Evolutionary conservation across 2,888 invertebrate genomes (phyloP).

Genomic region (Hemicrepidius hirtus): DNA sequence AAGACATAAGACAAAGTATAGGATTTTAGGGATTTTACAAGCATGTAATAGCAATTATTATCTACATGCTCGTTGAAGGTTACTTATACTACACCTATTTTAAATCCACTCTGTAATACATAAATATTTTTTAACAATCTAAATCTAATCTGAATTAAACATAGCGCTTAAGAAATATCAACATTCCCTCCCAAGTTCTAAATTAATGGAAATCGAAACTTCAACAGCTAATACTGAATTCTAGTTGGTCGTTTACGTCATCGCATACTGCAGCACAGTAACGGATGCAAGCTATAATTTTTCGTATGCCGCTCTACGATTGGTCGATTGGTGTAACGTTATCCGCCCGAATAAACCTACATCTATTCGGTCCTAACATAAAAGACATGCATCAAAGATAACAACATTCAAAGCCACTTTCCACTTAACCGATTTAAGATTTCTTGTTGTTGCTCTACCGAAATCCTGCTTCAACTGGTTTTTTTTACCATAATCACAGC

Average conservation of each 20-base stretch:
- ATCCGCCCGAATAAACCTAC: conserved; percentile 39
- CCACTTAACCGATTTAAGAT: conserved; percentile 26
- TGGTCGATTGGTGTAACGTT: conserved; percentile 39
- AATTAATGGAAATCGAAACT: neutral
- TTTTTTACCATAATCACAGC: neutral
- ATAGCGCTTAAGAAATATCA: too few relatives aligned
- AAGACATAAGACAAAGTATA: too few relatives aligned
- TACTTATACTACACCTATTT: too few relatives aligned
- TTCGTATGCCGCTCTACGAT: conserved; percentile 16
- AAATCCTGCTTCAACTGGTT: conserved; percentile 1
- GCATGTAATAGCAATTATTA: too few relatives aligned
- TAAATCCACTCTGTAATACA: too few relatives aligned
- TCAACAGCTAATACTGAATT: conserved; percentile 16
- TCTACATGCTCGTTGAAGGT: too few relatives aligned
- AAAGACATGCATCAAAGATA: conserved; percentile 35
- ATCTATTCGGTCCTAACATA: conserved; percentile 31
- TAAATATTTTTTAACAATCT: neutral
- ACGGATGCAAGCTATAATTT: conserved; percentile 39
- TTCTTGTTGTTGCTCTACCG: conserved; percentile 22
- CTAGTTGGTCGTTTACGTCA: conserved; percentile 36
- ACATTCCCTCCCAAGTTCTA: neutral
- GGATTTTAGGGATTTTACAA: too few relatives aligned
- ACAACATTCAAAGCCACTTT: conserved; percentile 36
- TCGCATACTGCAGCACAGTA: conserved; percentile 20
- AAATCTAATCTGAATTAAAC: neutral